Percentiles rank a stretch among this genome's conserved stretches.
Conservation (phyloP, 2,888 invertebrate species). For the Amblyjoppa fuscipennis region DNA sequence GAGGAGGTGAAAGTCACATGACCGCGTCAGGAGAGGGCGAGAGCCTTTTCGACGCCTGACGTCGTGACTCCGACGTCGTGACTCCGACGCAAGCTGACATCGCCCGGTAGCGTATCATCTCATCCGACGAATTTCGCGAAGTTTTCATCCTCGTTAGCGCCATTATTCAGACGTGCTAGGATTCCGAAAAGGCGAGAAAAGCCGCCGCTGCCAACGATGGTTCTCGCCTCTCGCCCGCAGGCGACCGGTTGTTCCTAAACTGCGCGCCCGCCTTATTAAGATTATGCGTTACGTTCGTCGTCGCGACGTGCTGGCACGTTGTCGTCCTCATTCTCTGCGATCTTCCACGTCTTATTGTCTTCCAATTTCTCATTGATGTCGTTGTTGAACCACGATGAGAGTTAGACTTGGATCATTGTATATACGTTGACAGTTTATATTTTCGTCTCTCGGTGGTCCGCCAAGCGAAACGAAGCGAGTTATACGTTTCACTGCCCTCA, state of each 20-base stretch:
- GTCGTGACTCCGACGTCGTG: not conserved
- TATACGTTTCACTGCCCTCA: not conserved
- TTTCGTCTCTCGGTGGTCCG: not conserved
- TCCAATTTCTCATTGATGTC: not conserved
- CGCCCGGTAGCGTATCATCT: not conserved
- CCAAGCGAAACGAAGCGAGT: not conserved
- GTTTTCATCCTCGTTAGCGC: constrained; percentile 62
- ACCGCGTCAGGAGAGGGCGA: too few relatives aligned
- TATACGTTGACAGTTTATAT: not conserved
- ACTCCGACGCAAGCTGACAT: not conserved
- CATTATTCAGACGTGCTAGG: constrained; percentile 63
- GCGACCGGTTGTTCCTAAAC: constrained; percentile 32
- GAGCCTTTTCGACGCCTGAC: constrained; percentile 30
- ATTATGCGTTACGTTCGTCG: constrained; percentile 47
- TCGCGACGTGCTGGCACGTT: constrained; percentile 11
- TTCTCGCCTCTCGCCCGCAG: not conserved
- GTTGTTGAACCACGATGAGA: not conserved
- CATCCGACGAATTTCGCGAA: constrained; percentile 52
- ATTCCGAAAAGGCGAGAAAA: constrained; percentile 50
- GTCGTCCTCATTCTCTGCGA: not conserved
- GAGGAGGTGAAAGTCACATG: too few relatives aligned
- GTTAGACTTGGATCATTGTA: not conserved
- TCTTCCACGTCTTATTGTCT: not conserved
- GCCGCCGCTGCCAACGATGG: constrained; percentile 19
- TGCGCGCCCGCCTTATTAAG: constrained; percentile 43